Percentiles rank a stretch among this genome's conserved stretches.
These are phyloP conservation scores for Rapana venosa DNA, from an alignment of 2,888 invertebrate species.

Conservation along the genomic window DNA sequence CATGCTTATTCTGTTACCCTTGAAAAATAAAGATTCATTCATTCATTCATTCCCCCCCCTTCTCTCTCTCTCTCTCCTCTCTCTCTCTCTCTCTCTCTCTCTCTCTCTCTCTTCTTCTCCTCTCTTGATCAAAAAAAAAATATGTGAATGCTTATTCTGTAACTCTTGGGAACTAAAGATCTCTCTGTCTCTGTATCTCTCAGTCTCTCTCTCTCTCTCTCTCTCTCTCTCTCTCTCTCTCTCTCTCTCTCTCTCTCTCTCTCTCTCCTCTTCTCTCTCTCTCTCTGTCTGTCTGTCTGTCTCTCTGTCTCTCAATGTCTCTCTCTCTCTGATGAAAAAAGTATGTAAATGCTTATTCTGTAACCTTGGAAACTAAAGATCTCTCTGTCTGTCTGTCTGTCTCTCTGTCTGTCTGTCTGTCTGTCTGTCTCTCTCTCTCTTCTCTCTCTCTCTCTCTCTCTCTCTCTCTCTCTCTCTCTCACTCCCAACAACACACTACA, in stretches of 20 bases:
- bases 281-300: neutral
- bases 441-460: too few species aligned
- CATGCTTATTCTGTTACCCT: too few species aligned
- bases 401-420: neutral
- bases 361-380: neutral
- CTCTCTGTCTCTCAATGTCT: neutral
- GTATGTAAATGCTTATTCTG: neutral
- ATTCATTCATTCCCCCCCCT: too few species aligned
- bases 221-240: neutral
- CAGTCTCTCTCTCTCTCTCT: neutral
- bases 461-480: too few species aligned
- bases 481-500: too few species aligned
- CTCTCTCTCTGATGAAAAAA: neutral
- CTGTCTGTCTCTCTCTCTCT: too few species aligned
- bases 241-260: neutral
- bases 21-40: too few species aligned
- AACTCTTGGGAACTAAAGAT: too few species aligned
- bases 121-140: too few species aligned
- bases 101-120: neutral
- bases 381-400: neutral
- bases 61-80: neutral
- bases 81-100: neutral
- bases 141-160: too few species aligned
- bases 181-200: neutral
- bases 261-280: neutral